Evolutionary conservation across 2,113 vertebrate species (phyloP).

Genomic region (Eurypyga helias): DNA sequence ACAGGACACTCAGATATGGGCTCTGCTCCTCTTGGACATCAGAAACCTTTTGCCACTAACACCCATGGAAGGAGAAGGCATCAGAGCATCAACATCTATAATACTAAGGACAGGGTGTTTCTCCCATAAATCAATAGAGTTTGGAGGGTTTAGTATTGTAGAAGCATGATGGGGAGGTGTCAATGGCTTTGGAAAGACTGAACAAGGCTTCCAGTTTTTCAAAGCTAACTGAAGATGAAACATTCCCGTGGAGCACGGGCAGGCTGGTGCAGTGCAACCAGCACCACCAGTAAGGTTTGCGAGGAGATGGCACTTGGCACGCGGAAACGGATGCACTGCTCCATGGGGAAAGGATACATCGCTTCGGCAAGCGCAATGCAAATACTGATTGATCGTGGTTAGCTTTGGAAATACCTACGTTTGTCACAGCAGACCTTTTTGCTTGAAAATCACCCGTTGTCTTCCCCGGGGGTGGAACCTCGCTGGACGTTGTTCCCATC

Average conservation of each 20-base stretch:
- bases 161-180: background rate
- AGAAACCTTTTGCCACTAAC: background rate
- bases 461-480: background rate
- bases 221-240: background rate
- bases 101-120: background rate
- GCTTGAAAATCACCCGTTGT: background rate
- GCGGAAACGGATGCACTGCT: accelerated
- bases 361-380: background rate
- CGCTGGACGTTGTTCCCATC: background rate
- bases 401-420: background rate
- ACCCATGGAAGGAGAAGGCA: background rate
- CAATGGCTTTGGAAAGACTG: background rate
- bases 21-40: background rate
- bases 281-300: background rate
- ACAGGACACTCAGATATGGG: background rate
- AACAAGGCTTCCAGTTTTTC: background rate
- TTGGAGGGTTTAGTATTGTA: background rate
- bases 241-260: background rate
- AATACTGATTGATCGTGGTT: background rate
- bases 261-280: background rate
- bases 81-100: background rate
- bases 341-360: accelerated
- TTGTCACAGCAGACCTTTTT: background rate
- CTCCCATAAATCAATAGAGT: background rate
- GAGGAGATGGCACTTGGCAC: background rate